Percentiles rank a stretch among this genome's conserved stretches.
Evolutionary conservation across 2,888 invertebrate genomes (phyloP).

Genomic region (Panorpa germanica): DNA sequence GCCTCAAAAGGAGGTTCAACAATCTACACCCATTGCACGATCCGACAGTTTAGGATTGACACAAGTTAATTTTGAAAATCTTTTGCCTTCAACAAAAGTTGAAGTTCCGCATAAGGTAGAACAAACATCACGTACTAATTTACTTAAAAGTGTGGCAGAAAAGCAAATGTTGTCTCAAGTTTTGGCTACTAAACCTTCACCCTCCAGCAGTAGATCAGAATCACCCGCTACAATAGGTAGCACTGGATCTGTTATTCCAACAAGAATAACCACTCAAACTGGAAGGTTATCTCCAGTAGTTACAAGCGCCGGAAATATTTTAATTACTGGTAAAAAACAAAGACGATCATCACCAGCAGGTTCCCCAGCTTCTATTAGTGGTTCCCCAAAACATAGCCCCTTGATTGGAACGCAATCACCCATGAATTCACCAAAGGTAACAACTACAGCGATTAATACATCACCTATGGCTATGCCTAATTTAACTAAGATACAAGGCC

Average conservation of each 20-base stretch:
- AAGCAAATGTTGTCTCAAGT: no score
- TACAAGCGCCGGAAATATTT: constrained; percentile 15
- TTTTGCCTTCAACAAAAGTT: constrained; percentile 30
- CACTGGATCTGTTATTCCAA: background rate
- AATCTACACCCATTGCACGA: background rate
- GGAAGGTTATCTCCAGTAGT: constrained; percentile 14
- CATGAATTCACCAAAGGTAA: constrained; percentile 13
- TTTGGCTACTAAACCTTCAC: background rate
- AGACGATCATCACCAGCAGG: background rate
- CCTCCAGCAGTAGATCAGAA: background rate
- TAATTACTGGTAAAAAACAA: no score
- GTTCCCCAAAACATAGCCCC: background rate
- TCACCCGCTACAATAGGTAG: background rate
- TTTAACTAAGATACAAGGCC: constrained; percentile 17
- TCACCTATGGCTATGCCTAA: constrained; percentile 19
- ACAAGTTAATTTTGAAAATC: constrained; percentile 31
- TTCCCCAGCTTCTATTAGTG: no score
- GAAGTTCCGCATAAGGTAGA: constrained; percentile 25
- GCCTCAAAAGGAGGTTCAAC: no score
- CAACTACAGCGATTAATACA: constrained; percentile 10
- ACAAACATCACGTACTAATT: no score
- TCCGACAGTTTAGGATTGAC: constrained; percentile 26
- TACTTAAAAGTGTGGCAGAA: no score
- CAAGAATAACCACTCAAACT: constrained; percentile 1
- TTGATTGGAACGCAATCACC: no score